phyloP scores from a whole-genome alignment of 1,140 invertebrate species.

The Tetragnatha versicolor region DNA sequence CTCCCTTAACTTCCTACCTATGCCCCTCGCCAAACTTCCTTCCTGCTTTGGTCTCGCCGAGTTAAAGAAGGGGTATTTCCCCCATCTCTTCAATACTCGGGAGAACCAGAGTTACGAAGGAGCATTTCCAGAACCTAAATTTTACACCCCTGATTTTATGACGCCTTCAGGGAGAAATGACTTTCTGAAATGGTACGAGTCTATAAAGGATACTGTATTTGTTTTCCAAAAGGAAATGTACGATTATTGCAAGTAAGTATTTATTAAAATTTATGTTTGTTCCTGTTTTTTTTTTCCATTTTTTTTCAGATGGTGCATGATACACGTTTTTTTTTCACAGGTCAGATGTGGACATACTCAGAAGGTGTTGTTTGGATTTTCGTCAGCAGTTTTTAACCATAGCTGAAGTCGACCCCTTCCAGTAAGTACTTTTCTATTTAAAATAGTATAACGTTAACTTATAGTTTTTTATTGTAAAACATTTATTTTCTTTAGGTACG shows the following conservation, averaged over 20 bases:
- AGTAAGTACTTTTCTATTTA: too few relatives aligned
- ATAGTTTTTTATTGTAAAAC: not conserved
- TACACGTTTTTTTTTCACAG: not conserved
- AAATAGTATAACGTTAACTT: too few relatives aligned
- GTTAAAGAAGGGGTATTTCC: too few relatives aligned
- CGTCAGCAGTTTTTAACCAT: not conserved
- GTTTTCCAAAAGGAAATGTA: not conserved
- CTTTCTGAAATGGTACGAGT: not conserved
- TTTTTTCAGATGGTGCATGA: not conserved
- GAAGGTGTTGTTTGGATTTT: not conserved
- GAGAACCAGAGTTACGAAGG: too few relatives aligned
- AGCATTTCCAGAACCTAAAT: constrained; percentile 8
- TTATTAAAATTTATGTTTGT: not conserved
- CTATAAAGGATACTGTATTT: not conserved
- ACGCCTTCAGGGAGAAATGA: not conserved
- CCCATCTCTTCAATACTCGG: too few relatives aligned
- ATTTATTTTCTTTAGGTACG: not conserved
- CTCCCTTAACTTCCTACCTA: too few relatives aligned
- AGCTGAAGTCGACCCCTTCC: not conserved
- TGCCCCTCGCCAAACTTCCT: too few relatives aligned
- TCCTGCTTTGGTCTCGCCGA: too few relatives aligned
- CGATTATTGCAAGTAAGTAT: not conserved
- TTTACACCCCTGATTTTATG: not conserved
- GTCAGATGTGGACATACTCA: constrained; percentile 15
- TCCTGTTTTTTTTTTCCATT: not conserved